Evolutionary conservation across 2,797 vertebrate species (phyloP), one percentile per base, ranked within the genome.

Genomic region (Hozukius guyotensis): DNA sequence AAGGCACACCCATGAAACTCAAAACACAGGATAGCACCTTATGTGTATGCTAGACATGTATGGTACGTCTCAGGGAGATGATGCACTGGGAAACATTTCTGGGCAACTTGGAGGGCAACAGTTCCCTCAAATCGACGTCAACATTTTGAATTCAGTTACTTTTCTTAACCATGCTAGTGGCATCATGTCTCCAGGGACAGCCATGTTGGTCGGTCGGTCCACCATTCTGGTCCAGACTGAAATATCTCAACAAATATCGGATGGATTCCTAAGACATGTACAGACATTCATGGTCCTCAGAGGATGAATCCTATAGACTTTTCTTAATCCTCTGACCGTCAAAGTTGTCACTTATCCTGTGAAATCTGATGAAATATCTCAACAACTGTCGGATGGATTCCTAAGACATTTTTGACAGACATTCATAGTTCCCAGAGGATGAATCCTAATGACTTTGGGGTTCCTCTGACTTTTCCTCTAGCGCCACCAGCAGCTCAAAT

Each of bases 1-100:
- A 92, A 95, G 93, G 92, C 88, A 92, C 90, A 86, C 84, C 89
- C 86, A 90, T 87, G 87, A 86, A 87, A 86, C 71, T 85, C 25
- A 59, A 80, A 87, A 87, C 89, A 86, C 73, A 89, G 91, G 89
- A 92, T 80, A 92, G 90, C 92, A 93, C 90, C 92, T 88, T 29
- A 49, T 79, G 70, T 64, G 68, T 78, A 68, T 78, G 82, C 81
- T 81, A 24, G 72, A 81, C 53, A 55, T 49, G 82, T 57, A 63
- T 16, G 67, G 62, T 63, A 34, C 29, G 38, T 79, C 22, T 71
- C 62, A 42, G 38, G 67, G 71, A 53, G 49, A 61, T 32, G 6
- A 79, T 42, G 69, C 74, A 74, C 52, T 0, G 38, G 61, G 71
- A 34, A 56, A 59, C 2, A 0, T 32, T 53, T 72, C 10, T 7